Evolutionary conservation across 2,113 vertebrate genomes (phyloP).

Genomic region (Ictidomys tridecemlineatus): DNA sequence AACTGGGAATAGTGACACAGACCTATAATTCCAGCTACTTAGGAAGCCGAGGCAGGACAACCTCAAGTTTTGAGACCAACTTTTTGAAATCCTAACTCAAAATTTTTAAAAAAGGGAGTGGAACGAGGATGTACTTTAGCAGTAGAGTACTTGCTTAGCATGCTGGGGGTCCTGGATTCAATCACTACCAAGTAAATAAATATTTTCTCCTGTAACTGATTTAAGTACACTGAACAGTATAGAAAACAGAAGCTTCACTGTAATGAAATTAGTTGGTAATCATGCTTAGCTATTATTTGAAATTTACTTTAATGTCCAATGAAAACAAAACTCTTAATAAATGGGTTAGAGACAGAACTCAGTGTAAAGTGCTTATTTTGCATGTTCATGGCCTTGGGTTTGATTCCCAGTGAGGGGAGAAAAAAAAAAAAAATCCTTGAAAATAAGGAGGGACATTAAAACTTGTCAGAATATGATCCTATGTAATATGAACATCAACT

Average conservation of each 20-base stretch:
- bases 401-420: background rate
- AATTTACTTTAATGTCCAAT: background rate
- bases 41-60: too few species aligned
- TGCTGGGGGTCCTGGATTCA: too few species aligned
- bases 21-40: too few species aligned
- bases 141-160: too few species aligned
- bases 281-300: slow-evolving; percentile 11
- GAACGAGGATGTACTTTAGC: too few species aligned
- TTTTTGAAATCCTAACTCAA: too few species aligned
- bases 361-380: background rate
- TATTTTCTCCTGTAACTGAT: too few species aligned
- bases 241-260: background rate
- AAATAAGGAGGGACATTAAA: slow-evolving; percentile 4
- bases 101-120: too few species aligned
- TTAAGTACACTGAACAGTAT: background rate
- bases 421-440: background rate
- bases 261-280: background rate
- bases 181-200: too few species aligned
- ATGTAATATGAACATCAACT: background rate
- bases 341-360: background rate
- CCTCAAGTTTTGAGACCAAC: too few species aligned
- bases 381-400: background rate
- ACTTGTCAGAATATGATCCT: background rate
- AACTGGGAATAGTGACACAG: too few species aligned
- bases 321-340: slow-evolving; percentile 31